phyloP scores from a whole-genome alignment of 2,797 vertebrate species.

The Mastacembelus armatus region DNA sequence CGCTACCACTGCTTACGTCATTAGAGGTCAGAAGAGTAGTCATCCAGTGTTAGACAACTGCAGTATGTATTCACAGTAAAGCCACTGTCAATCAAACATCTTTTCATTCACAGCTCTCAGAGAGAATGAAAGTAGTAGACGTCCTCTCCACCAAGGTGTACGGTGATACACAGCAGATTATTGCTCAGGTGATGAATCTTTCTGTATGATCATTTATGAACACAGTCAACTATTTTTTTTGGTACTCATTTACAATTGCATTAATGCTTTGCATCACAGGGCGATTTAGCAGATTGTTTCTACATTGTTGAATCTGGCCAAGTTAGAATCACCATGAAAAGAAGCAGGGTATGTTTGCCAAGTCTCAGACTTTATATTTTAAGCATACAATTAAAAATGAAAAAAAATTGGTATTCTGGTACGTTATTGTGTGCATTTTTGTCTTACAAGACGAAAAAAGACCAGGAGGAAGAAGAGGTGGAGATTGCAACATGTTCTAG shows the following conservation, averaged over 20 bases:
- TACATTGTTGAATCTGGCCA: conserved; percentile 99
- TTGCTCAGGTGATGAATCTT: conserved; percentile 90
- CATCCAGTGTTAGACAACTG: background rate
- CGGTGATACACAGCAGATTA: conserved; percentile 94
- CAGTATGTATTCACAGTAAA: conserved; percentile 14
- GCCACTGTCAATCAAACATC: conserved; percentile 16
- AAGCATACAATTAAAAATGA: background rate
- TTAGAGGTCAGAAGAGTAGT: conserved; percentile 88
- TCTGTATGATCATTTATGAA: background rate
- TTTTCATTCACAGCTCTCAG: conserved; percentile 87
- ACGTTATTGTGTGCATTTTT: conserved; percentile 29
- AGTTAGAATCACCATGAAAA: conserved; percentile 98
- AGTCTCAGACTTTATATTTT: background rate
- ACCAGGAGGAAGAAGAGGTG: conserved; percentile 88
- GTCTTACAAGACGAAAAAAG: conserved; percentile 82
- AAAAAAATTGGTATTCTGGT: background rate
- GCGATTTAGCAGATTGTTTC: conserved; percentile 96
- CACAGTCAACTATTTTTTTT: background rate
- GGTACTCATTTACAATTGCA: background rate
- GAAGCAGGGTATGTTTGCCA: conserved; percentile 88
- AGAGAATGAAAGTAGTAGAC: conserved; percentile 99
- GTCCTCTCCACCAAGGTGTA: conserved; percentile 95
- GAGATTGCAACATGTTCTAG: conserved; percentile 94
- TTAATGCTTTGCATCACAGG: conserved; percentile 78
- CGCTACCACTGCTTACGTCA: conserved; percentile 96